Conservation (phyloP, 2,113 vertebrate species). For the Trogon melanurus region DNA sequence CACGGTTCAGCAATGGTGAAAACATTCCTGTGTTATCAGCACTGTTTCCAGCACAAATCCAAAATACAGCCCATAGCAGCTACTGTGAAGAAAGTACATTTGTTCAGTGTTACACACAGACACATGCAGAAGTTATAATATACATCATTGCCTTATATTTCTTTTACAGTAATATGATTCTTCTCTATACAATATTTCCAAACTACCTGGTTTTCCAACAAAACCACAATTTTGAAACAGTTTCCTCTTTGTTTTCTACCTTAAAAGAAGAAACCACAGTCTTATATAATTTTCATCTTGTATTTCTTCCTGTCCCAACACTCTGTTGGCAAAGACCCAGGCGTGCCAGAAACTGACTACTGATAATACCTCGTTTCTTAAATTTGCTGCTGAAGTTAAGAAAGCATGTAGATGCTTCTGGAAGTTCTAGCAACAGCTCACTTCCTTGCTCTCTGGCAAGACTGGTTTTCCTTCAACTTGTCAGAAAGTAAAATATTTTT, state of each 20-base stretch:
- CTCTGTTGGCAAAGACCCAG: not conserved
- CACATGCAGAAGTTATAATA: not conserved
- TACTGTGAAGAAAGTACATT: not conserved
- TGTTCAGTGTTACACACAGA: not conserved
- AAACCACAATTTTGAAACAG: no score
- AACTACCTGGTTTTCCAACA: not conserved
- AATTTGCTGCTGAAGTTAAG: not conserved
- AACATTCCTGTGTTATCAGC: not conserved
- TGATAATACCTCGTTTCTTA: not conserved
- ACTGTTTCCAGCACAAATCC: not conserved
- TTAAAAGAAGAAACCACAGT: not conserved
- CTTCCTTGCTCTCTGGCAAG: not conserved
- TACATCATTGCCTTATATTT: not conserved
- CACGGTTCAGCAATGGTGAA: not conserved
- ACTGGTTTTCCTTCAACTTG: not conserved
- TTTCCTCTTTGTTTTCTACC: not conserved
- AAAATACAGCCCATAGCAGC: not conserved
- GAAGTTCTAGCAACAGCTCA: not conserved
- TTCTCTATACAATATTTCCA: not conserved
- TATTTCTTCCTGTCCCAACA: not conserved
- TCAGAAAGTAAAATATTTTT: not conserved
- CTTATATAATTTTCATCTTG: not conserved
- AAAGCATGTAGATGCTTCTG: not conserved
- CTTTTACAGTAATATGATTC: not conserved
- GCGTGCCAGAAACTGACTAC: not conserved